A percentile compares a stretch with the other conserved stretches of the same genome.
phyloP scores from a whole-genome alignment of 2,797 vertebrate genomes.

The Margarornis squamiger region DNA sequence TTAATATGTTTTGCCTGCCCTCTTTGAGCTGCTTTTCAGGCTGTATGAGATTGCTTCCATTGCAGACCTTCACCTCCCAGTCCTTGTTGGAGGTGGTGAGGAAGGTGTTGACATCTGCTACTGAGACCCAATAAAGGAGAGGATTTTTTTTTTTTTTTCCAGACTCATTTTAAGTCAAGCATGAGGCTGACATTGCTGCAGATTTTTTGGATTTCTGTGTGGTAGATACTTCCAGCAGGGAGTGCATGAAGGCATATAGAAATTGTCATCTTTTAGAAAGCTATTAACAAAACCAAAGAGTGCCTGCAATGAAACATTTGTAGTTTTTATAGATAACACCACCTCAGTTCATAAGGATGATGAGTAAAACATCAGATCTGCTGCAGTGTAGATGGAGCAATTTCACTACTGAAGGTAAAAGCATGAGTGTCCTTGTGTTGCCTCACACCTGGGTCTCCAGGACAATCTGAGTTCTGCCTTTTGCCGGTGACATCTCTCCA shows the following conservation, averaged over 20 bases:
- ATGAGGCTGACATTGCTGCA: not conserved
- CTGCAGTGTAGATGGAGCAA: not conserved
- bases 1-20: not conserved
- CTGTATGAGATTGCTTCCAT: not conserved
- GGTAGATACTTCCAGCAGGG: not conserved
- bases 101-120: not conserved
- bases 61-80: not conserved
- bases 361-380: not conserved
- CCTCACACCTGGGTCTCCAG: not conserved
- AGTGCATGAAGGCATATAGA: not conserved
- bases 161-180: not conserved
- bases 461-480: not conserved
- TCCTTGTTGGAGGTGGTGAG: not conserved
- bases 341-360: not conserved
- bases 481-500: not conserved
- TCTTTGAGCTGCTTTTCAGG: not conserved
- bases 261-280: not conserved
- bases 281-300: not conserved
- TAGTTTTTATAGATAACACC: not conserved
- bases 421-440: not conserved
- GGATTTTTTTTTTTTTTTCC: not conserved
- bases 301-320: not conserved
- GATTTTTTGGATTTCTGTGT: not conserved
- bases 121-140: not conserved
- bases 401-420: not conserved